A percentile compares a stretch with the other conserved stretches of the same genome.
Evolutionary conservation across 2,888 invertebrate genomes (phyloP).

Genomic region (Autographa gamma): DNA sequence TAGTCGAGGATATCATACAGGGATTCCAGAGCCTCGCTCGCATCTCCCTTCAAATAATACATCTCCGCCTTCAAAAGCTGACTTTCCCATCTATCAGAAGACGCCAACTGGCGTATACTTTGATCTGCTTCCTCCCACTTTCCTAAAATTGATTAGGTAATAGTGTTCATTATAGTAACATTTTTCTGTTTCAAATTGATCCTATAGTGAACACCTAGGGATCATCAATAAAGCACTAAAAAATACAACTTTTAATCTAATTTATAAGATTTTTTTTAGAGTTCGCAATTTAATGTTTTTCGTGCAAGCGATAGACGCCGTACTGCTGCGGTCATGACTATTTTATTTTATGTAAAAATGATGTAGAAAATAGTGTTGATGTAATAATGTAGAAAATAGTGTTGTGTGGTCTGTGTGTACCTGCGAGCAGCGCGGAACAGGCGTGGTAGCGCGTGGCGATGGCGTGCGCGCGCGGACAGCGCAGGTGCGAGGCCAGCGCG

Average conservation of each 20-base stretch:
- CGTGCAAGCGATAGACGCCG: too few species aligned
- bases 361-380: too few species aligned
- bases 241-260: too few species aligned
- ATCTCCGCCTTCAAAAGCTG: constrained; percentile 89
- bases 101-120: constrained; percentile 91
- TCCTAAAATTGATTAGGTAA: constrained; percentile 70
- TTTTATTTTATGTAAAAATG: too few species aligned
- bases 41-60: constrained; percentile 87
- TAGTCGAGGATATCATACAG: constrained; percentile 87
- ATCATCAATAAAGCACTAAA: too few species aligned
- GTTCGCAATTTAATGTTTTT: too few species aligned
- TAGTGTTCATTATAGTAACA: too few species aligned
- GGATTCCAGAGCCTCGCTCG: constrained; percentile 81
- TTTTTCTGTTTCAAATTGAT: too few species aligned
- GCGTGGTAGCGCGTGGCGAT: constrained; percentile 51
- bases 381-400: too few species aligned
- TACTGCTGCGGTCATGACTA: too few species aligned
- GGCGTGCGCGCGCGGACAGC: constrained; percentile 44
- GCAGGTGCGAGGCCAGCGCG: constrained; percentile 66
- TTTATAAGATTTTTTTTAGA: too few species aligned
- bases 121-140: constrained; percentile 92
- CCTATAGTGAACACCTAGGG: too few species aligned
- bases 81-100: constrained; percentile 91
- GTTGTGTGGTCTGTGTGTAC: not conserved
- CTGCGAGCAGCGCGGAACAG: constrained; percentile 31